A percentile compares a stretch with the other conserved stretches of the same genome.
Evolutionary conservation across 2,113 vertebrate genomes (phyloP).

Genomic region (Mirza zaza): DNA sequence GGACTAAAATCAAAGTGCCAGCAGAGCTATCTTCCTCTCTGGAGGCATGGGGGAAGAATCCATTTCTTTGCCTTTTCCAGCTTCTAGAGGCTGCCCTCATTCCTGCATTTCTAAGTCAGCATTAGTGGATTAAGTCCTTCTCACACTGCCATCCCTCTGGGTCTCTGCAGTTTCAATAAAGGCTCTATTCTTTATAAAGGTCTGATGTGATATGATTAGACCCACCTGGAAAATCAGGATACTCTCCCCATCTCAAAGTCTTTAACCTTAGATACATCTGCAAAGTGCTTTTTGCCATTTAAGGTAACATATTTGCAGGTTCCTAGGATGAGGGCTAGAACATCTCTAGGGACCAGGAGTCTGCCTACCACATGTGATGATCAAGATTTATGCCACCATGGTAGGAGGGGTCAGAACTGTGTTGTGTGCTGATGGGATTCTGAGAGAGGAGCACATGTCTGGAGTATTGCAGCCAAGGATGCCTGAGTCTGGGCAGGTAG

Average conservation of each 20-base stretch:
- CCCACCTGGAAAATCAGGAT: neutral
- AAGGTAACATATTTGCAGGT: neutral
- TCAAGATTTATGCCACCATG: neutral
- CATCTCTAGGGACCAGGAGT: neutral
- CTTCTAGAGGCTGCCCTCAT: neutral
- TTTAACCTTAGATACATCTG: neutral
- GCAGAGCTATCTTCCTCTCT: neutral
- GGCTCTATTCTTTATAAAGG: neutral
- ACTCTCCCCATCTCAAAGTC: neutral
- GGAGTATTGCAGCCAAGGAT: neutral
- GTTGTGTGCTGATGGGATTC: neutral
- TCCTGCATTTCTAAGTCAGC: neutral
- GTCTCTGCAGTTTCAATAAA: neutral
- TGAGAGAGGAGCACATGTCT: neutral
- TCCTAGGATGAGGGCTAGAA: neutral
- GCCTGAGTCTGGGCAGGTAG: neutral
- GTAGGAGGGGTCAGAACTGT: neutral
- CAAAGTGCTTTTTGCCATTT: neutral
- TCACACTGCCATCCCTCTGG: neutral
- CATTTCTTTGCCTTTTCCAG: neutral
- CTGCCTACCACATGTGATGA: neutral
- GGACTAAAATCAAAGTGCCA: neutral
- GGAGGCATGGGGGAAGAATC: neutral
- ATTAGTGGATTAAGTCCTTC: neutral
- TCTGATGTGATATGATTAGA: neutral